Percentiles rank a stretch among this genome's conserved stretches.
Conservation (phyloP, 2,797 vertebrate species). For the Centropyge bicolor region DNA sequence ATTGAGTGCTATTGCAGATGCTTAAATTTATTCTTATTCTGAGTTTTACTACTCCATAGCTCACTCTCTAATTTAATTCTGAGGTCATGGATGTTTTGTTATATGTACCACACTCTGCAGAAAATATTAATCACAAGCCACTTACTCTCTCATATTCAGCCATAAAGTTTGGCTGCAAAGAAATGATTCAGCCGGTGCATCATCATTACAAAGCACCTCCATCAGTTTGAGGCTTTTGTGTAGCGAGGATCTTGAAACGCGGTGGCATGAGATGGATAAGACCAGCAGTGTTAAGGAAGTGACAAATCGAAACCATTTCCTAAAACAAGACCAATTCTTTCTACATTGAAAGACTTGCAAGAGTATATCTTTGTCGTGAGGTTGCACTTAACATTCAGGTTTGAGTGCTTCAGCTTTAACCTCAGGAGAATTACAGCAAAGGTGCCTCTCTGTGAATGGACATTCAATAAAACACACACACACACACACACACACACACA, state of each 20-base stretch:
- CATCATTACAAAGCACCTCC: not conserved
- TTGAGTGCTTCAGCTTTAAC: constrained; percentile 7
- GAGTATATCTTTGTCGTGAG: not conserved
- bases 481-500: constrained; percentile 30
- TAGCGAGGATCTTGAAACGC: not conserved
- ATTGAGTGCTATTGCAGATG: not conserved
- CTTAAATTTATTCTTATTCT: constrained; percentile 23
- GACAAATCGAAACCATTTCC: not conserved
- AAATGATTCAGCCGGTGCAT: not conserved
- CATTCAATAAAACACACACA: constrained; percentile 31
- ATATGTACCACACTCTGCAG: not conserved
- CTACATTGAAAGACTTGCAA: too few relatives aligned
- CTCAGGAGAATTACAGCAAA: constrained; percentile 16
- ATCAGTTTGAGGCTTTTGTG: not conserved
- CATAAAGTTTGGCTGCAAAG: not conserved
- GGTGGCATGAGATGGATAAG: constrained; percentile 1
- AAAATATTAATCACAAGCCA: constrained; percentile 16
- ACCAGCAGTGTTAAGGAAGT: not conserved
- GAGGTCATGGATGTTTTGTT: constrained; percentile 24
- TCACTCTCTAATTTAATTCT: constrained; percentile 27
- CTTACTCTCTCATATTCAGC: constrained; percentile 17
- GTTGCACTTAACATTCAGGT: constrained; percentile 14
- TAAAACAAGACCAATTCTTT: not conserved
- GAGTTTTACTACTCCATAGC: constrained; percentile 22
- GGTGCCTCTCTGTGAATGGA: constrained; percentile 23